Percentiles rank a stretch among this genome's conserved stretches.
Evolutionary conservation across 2,888 invertebrate genomes (phyloP).

Genomic region (Corythucha ciliata): DNA sequence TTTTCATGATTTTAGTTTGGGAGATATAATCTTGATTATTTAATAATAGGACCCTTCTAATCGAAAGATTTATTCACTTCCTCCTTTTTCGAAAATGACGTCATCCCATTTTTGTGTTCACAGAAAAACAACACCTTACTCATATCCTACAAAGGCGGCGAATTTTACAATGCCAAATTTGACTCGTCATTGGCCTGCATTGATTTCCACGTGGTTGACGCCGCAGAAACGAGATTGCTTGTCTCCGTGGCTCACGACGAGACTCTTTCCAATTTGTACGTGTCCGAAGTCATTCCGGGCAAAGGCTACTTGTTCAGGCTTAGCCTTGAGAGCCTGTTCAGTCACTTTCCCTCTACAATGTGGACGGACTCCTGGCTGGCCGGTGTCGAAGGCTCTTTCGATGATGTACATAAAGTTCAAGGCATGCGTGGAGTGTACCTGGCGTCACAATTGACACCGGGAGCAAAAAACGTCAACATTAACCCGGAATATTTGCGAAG

Average conservation of each 20-base stretch:
- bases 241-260: slow-evolving; percentile 72
- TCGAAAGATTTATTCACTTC: no score
- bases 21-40: no score
- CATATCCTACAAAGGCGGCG: slow-evolving; percentile 65
- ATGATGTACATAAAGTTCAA: slow-evolving; percentile 78
- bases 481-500: slow-evolving; percentile 68
- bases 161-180: slow-evolving; percentile 64
- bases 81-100: no score
- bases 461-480: slow-evolving; percentile 44
- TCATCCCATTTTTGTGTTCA: no score
- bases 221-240: slow-evolving; percentile 54
- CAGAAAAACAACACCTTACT: slow-evolving; percentile 11
- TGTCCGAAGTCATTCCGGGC: slow-evolving; percentile 58
- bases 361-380: slow-evolving; percentile 76
- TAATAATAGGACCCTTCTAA: no score
- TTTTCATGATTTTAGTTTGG: no score
- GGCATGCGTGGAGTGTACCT: slow-evolving; percentile 83
- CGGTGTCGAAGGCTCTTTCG: slow-evolving; percentile 69
- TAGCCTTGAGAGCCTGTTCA: slow-evolving; percentile 70
- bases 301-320: slow-evolving; percentile 57
- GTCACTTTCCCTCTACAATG: slow-evolving; percentile 71
- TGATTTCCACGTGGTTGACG: slow-evolving; percentile 76
- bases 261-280: slow-evolving; percentile 65
- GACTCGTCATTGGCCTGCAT: slow-evolving; percentile 54
- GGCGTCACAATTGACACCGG: slow-evolving; percentile 52